These are phyloP conservation scores for Lottia scabra DNA, from an alignment of 2,888 invertebrate genomes.

Conservation along the genomic window DNA sequence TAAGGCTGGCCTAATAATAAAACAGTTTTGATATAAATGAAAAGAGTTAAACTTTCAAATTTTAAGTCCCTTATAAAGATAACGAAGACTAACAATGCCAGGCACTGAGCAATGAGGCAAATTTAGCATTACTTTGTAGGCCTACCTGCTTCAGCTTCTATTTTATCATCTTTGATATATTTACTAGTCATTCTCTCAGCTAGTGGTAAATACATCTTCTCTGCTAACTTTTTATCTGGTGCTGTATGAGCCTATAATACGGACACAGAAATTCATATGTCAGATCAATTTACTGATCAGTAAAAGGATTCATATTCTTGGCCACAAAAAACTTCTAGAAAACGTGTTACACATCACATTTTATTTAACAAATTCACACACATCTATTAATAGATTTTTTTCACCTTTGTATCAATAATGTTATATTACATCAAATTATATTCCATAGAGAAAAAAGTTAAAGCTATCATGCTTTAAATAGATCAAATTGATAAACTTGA, in stretches of 20 bases:
- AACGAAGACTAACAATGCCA: neutral
- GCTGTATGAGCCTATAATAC: constrained; percentile 54
- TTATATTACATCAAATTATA: no score
- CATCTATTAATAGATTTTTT: no score
- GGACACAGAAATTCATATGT: neutral
- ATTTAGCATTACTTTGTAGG: neutral
- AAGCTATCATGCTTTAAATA: no score
- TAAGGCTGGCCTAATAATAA: no score
- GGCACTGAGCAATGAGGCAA: neutral
- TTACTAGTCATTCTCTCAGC: constrained; percentile 96
- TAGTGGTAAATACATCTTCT: constrained; percentile 82
- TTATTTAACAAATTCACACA: no score
- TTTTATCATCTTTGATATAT: constrained; percentile 85
- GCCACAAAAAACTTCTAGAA: neutral
- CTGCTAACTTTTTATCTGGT: constrained; percentile 69
- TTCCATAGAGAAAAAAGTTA: no score
- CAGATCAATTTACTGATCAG: constrained; percentile 7
- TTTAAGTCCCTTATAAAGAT: neutral
- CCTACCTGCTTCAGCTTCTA: constrained; percentile 85
- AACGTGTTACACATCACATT: no score
- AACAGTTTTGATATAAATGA: no score
- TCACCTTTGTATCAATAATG: no score
- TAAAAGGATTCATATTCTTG: neutral
- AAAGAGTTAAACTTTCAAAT: no score
- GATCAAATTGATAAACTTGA: no score